Evolutionary conservation across 2,797 vertebrate species (phyloP).

Genomic region (Xenops minutus): DNA sequence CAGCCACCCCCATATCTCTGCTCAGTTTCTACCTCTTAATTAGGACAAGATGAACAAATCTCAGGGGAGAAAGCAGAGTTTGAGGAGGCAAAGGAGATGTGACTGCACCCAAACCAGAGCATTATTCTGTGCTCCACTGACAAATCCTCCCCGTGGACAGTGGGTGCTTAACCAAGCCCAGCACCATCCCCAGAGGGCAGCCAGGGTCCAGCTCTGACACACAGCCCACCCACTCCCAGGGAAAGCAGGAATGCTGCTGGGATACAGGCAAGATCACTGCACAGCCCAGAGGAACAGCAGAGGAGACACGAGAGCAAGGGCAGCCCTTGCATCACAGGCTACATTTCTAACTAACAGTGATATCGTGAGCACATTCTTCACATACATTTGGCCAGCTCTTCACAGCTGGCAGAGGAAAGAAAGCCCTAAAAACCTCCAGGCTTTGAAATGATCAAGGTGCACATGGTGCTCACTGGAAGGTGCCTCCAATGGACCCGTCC

Average conservation of each 20-base stretch:
- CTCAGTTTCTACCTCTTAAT: not conserved
- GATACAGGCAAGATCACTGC: not conserved
- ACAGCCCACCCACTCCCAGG: not conserved
- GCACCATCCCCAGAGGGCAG: rapidly evolving
- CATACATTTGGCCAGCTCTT: not conserved
- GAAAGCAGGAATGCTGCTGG: not conserved
- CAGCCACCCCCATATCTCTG: not conserved
- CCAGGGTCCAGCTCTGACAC: not conserved
- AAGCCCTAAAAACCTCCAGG: not conserved
- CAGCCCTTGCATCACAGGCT: not conserved
- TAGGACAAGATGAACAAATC: not conserved
- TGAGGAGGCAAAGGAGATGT: not conserved
- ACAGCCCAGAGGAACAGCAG: not conserved
- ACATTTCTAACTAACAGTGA: not conserved
- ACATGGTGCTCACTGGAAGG: not conserved
- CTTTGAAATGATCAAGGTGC: not conserved
- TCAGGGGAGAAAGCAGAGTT: not conserved
- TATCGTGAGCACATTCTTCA: not conserved
- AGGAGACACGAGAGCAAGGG: not conserved
- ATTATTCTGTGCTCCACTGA: not conserved
- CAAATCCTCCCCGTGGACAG: not conserved
- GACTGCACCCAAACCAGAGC: not conserved
- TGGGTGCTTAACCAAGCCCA: not conserved
- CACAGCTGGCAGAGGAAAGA: not conserved
- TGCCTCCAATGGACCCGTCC: not conserved